A percentile compares a stretch with the other conserved stretches of the same genome.
phyloP scores from a whole-genome alignment of 2,113 vertebrate species.

The Indicator maculatus region DNA sequence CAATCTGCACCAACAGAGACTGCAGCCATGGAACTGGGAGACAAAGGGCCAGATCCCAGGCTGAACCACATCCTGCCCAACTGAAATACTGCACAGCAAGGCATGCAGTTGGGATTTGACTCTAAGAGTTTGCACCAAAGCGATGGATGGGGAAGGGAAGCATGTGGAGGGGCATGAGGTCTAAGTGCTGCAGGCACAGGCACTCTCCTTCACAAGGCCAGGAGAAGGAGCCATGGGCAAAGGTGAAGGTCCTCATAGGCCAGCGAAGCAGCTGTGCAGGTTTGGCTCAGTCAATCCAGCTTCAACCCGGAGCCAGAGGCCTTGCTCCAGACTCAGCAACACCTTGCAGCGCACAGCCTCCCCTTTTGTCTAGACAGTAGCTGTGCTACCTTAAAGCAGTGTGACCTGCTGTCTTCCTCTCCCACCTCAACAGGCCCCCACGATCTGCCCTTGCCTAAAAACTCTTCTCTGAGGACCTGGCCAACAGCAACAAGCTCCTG shows the following conservation, averaged over 20 bases:
- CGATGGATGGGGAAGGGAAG: not conserved
- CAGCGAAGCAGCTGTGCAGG: not conserved
- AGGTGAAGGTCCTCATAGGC: not conserved
- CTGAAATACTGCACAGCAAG: not conserved
- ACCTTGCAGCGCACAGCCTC: not conserved
- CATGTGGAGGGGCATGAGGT: not conserved
- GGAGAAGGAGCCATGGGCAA: not conserved
- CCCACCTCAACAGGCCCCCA: not conserved
- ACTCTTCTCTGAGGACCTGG: not conserved
- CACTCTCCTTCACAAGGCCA: not conserved
- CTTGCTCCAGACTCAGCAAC: not conserved
- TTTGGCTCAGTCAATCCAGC: not conserved
- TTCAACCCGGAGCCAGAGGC: rapidly evolving
- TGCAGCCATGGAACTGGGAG: not conserved
- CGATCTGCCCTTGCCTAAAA: not conserved
- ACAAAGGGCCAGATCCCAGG: not conserved
- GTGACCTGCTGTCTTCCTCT: not conserved
- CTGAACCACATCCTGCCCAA: not conserved
- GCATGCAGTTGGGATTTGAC: not conserved
- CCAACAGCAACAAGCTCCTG: not conserved
- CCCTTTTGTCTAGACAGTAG: not conserved
- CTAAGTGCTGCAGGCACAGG: not conserved
- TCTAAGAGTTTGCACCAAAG: not conserved
- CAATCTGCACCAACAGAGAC: not conserved
- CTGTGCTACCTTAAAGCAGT: not conserved